These are phyloP conservation scores for Karalla daura DNA, from an alignment of 2,797 vertebrate genomes.

Conservation along the genomic window DNA sequence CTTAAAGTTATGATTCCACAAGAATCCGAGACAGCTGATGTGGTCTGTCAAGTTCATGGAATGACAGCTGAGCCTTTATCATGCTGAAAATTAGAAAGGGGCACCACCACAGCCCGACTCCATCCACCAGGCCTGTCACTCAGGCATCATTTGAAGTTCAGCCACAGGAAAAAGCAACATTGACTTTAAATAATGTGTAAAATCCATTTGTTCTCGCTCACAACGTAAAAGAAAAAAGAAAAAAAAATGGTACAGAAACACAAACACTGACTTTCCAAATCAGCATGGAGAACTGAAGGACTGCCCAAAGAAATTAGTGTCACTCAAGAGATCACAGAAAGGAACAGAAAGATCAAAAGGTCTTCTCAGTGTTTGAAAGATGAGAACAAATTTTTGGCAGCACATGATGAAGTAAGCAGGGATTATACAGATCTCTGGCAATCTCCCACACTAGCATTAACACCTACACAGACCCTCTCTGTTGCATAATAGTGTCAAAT, in stretches of 20 bases:
- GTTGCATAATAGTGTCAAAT: conserved; percentile 77
- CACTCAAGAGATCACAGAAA: conserved; percentile 3
- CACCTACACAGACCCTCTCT: conserved; percentile 73
- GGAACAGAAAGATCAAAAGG: conserved; percentile 17
- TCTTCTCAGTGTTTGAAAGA: conserved; percentile 12
- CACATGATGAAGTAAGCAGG: conserved; percentile 50
- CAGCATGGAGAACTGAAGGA: not conserved
- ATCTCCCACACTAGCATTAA: conserved; percentile 70
- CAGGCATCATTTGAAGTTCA: not conserved
- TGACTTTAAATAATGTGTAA: conserved; percentile 12
- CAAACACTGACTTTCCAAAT: not conserved
- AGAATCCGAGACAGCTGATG: conserved; percentile 14
- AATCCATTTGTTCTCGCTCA: not conserved
- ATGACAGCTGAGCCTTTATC: conserved; percentile 29
- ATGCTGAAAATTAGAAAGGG: conserved; percentile 44
- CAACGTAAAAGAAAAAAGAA: conserved; percentile 9
- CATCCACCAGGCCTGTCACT: conserved; percentile 11
- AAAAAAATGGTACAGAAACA: not conserved
- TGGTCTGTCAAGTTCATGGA: conserved; percentile 26
- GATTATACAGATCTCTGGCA: conserved; percentile 58
- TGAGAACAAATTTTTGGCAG: conserved; percentile 27
- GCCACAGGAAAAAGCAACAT: conserved; percentile 3
- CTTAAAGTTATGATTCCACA: conserved; percentile 15
- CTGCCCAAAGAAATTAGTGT: not conserved
- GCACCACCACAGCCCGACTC: conserved; percentile 23